These are phyloP conservation scores for Microctonus aethiopoides DNA, from an alignment of 2,888 invertebrate species.

Conservation along the genomic window DNA sequence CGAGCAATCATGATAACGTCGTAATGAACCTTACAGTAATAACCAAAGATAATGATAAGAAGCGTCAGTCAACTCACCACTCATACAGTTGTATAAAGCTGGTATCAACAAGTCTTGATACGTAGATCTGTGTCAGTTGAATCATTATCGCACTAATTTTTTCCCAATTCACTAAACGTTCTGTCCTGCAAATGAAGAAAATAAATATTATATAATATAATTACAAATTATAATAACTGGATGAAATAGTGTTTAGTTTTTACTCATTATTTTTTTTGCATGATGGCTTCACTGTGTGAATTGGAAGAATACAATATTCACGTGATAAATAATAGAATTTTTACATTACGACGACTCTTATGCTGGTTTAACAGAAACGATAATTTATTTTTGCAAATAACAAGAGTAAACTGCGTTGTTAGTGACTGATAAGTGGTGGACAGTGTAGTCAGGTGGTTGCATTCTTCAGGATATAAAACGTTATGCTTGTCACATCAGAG, in stretches of 20 bases:
- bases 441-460: constrained; percentile 46
- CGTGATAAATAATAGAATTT: background rate
- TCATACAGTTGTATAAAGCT: constrained; percentile 36
- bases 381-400: constrained; percentile 51
- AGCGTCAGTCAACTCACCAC: constrained; percentile 30
- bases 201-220: background rate
- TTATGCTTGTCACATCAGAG: constrained; percentile 28
- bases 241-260: no score
- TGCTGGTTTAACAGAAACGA: background rate
- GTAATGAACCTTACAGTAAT: constrained; percentile 39
- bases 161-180: no score
- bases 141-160: no score
- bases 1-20: constrained; percentile 51
- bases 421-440: constrained; percentile 57
- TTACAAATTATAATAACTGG: no score
- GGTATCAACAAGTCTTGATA: no score
- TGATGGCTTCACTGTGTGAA: background rate
- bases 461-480: constrained; percentile 36
- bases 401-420: constrained; percentile 54
- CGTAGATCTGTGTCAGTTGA: no score
- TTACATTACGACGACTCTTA: background rate
- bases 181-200: background rate
- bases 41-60: constrained; percentile 40
- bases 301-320: background rate
- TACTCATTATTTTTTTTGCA: background rate